Evolutionary conservation across 2,888 invertebrate genomes (phyloP), one percentile per base, ranked within the genome.

Genomic region (Amphipyra berbera): DNA sequence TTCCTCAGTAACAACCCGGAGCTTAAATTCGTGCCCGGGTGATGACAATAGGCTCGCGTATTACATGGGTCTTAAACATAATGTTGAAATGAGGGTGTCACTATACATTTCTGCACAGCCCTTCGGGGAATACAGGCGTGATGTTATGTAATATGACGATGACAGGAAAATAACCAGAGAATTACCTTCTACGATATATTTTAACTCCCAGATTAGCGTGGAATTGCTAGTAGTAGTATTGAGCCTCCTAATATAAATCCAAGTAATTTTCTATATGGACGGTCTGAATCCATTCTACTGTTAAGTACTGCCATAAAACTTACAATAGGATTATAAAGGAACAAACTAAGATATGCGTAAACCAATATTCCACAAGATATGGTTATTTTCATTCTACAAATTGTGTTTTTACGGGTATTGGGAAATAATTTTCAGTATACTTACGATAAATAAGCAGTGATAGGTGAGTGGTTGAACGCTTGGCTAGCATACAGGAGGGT

Each of bases 331-430:
- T 46, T 14, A 41, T 44, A 27, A 44, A 49, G 21, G 41, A 15
- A 54, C 46, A 14, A 35, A 40, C 33, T 44, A 12, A 12, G 49
- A 27, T 35, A 42, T 10, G n/a, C 45, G n/a, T 42, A 46, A 50
- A 62, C 21, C 27, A 15, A 47, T 62, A 62, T 35, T 63, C 14
- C 41, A 50, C 33, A 46, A 54, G 67, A 15, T 54, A 66, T 68
- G 77, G 71, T 67, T 60, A 67, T 67, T 66, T 66, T 47, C 60
- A 27, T 58, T 57, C 56, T 50, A 54, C 41, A 69, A 70, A 78
- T 73, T 67, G 59, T 45, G 38, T 64, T 56, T 61, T 46, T 56
- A 58, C 54, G 49, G 49, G 38, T 33, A 54, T 42, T 13, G 33
- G 49, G 37, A 66, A 66, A 60, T 66, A 35, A 54, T 66, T 60